These are phyloP conservation scores for Falco concolor DNA, from an alignment of 2,797 vertebrate species.

Conservation along the genomic window DNA sequence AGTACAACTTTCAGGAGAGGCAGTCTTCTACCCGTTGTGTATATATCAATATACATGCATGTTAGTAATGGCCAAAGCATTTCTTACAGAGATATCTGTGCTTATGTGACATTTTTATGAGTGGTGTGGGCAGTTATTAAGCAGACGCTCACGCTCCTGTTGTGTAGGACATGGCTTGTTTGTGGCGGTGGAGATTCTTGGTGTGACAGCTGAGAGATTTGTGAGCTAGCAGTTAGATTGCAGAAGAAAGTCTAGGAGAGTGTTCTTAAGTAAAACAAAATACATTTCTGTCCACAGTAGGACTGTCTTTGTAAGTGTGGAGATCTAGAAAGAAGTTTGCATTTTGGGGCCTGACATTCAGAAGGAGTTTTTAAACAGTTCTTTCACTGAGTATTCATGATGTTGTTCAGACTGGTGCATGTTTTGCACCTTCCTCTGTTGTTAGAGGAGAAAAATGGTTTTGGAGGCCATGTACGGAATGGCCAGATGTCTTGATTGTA, in stretches of 20 bases:
- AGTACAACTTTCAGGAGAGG: neutral
- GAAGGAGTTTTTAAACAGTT: neutral
- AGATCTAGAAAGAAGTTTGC: neutral
- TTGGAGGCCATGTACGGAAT: neutral
- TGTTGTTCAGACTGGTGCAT: fast-evolving
- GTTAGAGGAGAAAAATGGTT: neutral
- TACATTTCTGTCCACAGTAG: neutral
- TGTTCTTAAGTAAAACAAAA: neutral
- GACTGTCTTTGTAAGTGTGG: neutral
- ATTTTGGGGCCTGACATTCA: neutral
- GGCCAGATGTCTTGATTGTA: neutral
- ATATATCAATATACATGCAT: fast-evolving
- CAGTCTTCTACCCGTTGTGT: neutral
- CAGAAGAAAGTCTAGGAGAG: neutral
- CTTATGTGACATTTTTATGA: neutral
- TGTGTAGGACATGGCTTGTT: neutral
- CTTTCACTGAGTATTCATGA: neutral
- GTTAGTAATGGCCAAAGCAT: neutral
- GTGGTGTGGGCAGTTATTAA: neutral
- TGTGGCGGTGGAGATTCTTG: neutral
- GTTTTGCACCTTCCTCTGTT: neutral
- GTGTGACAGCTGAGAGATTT: neutral
- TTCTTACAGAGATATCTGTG: neutral
- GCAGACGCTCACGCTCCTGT: neutral
- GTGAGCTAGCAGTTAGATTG: neutral